Evolutionary conservation across 2,113 vertebrate genomes (phyloP), one percentile per base, ranked within the genome.

Genomic region (Leptobrachium leishanense): DNA sequence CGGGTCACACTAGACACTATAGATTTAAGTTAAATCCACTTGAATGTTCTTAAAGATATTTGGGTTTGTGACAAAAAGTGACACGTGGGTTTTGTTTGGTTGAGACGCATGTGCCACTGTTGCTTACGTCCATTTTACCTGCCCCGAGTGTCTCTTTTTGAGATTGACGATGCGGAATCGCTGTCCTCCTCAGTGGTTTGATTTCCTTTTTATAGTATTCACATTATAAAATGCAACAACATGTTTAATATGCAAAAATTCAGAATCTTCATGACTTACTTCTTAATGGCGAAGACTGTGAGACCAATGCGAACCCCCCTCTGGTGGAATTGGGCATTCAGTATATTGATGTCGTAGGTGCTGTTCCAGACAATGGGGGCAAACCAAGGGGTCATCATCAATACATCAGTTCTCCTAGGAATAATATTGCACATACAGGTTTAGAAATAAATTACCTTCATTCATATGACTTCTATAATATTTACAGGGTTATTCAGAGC

Each of bases 31-130:
- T 31, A 31, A 31, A 31, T 31, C 20, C 20, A 31, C 20, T n/a
- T n/a, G n/a, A n/a, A n/a, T n/a, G n/a, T n/a, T n/a, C n/a, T n/a
- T n/a, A n/a, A n/a, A n/a, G n/a, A n/a, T n/a, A n/a, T n/a, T n/a
- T 31, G 20, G 20, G 20, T 31, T 31, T 31, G 20, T 31, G 20
- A 31, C 0, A 31, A 31, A 31, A 31, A 31, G 20, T 31, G 20
- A 31, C 20, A 31, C 20, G 20, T 31, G 20, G 20, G 20, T 31
- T 31, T 80, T 0, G 90, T 89, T 79, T 93, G 92, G 81, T 91
- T 93, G 68, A 2, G 78, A 75, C 4, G 43, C 5, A 50, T 46
- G 10, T 8, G 31, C 8, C 46, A 5, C 8, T 8, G 8, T 50
- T 4, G 46, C 8, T 50, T 8, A 1, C 1, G 8, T 50, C 8